Conservation (phyloP, 1,140 invertebrate species). For the Dreissena rostriformis region DNA sequence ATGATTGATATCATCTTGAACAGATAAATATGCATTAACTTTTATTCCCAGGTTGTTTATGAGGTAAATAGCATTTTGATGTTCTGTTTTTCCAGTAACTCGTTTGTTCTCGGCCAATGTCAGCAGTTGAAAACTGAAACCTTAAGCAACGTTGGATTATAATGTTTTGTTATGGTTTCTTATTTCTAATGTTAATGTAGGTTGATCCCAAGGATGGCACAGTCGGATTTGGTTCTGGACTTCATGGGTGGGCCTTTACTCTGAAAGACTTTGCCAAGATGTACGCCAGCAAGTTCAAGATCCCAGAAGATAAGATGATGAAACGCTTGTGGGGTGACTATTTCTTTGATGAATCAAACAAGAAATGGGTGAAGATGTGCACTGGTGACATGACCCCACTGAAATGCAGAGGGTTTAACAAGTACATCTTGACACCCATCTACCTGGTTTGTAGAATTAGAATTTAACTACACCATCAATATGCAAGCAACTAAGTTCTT, state of each 20-base stretch:
- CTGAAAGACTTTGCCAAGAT: slow-evolving; percentile 99
- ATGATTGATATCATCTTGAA: no score
- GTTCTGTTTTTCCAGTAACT: no score
- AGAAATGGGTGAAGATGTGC: slow-evolving; percentile 98
- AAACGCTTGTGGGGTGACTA: slow-evolving; percentile 96
- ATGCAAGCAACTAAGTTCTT: no score
- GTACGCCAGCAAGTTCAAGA: slow-evolving; percentile 99
- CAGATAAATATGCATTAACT: no score
- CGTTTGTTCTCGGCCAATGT: no score
- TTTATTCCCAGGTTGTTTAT: no score
- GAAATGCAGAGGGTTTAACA: slow-evolving; percentile 93
- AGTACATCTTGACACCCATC: slow-evolving; percentile 99
- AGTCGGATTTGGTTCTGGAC: slow-evolving; percentile 98
- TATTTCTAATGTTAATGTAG: slow-evolving; percentile 74
- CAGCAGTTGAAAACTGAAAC: no score
- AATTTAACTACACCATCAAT: no score
- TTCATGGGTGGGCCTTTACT: slow-evolving; percentile 99
- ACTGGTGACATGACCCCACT: slow-evolving; percentile 89
- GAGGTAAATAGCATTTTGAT: no score
- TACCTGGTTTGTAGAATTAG: slow-evolving; percentile 88
- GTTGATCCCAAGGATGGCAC: slow-evolving; percentile 98
- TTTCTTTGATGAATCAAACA: slow-evolving; percentile 93
- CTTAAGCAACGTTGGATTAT: no score
- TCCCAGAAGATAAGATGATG: slow-evolving; percentile 98
- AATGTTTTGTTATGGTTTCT: no score